Evolutionary conservation across 2,888 invertebrate species (phyloP).

Genomic region (Hybos culiciformis): DNA sequence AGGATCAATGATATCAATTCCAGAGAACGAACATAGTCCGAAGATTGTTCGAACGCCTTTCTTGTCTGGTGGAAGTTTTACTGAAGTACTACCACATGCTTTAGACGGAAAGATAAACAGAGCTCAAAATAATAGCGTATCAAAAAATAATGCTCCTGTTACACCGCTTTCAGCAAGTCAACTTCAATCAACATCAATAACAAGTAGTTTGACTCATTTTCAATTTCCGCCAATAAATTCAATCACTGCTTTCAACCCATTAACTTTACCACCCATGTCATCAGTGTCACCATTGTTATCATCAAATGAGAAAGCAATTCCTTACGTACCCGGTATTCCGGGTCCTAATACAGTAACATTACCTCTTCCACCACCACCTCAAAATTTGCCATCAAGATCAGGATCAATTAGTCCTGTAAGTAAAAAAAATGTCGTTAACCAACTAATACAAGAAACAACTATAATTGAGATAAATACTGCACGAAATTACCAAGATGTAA

Average conservation of each 20-base stretch:
- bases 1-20: slow-evolving; percentile 46
- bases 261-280: slow-evolving; percentile 47
- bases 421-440: slow-evolving; percentile 27
- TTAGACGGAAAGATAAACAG: background rate
- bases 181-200: slow-evolving; percentile 33
- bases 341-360: slow-evolving; percentile 53
- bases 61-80: slow-evolving; percentile 70
- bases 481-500: background rate
- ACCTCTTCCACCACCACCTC: slow-evolving; percentile 31
- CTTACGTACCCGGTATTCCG: slow-evolving; percentile 77
- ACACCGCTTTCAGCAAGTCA: slow-evolving; percentile 43
- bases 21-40: slow-evolving; percentile 45
- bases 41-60: slow-evolving; percentile 69
- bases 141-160: slow-evolving; percentile 44
- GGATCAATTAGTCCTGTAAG: slow-evolving; percentile 24
- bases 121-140: slow-evolving; percentile 16
- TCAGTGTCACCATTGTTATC: slow-evolving; percentile 34
- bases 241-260: slow-evolving; percentile 55
- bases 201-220: slow-evolving; percentile 36
- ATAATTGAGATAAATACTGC: background rate
- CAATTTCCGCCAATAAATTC: slow-evolving; percentile 54
- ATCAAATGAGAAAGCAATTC: slow-evolving; percentile 56
- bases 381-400: slow-evolving; percentile 15
- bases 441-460: slow-evolving; percentile 14
- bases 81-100: slow-evolving; percentile 32